Base-by-base conservation (phyloP, 2,113 vertebrate genomes). In the Bubo scandiacus region DNA sequence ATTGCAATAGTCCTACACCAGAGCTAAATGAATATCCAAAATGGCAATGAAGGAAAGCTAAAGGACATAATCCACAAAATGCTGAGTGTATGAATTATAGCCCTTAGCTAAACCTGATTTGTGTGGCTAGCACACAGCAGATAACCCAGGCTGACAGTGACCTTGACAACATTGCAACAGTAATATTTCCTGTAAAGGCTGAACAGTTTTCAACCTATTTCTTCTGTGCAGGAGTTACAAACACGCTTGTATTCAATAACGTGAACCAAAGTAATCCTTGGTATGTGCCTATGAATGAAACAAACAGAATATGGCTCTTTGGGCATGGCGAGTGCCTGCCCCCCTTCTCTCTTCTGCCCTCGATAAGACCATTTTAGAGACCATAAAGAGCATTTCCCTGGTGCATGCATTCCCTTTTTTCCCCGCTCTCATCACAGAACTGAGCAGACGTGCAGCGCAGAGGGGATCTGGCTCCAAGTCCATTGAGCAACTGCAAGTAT, bases 71-170 rank as follows among this genome's bases (percentile, higher is more conserved):
- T 65, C 59, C 62, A 59, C n/a, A 88, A 86, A 95, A 89, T 12
- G 81, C 86, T 91, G 95, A 88, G 75, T 63, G 5, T n/a, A 54
- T 75, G 93, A 92, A 55, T 95, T 90, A 79, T 8, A 78, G 72
- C 81, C 81, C 79, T 90, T 81, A 61, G 92, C 95, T 82, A 89
- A 96, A 77, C 73, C 89, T 26, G 62, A 91, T 96, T 91, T 86
- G 51, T 81, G 88, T 3, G 59, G 70, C 86, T 63, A 74, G 86
- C 85, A 90, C 88, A 73, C 70, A 97, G 72, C 55, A 90, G 81
- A 96, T 92, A 95, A 94, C 94, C 88, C 58, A 32, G 86, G 73
- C 88, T 83, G 94, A 85, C 94, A 95, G 91, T 54, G 97, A 98
- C 97, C 97, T 98, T 95, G 96, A 80, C 77, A 94, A 90, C 82